These are phyloP conservation scores for Pteruthius melanotis DNA, from an alignment of 2,113 vertebrate species.

Conservation along the genomic window DNA sequence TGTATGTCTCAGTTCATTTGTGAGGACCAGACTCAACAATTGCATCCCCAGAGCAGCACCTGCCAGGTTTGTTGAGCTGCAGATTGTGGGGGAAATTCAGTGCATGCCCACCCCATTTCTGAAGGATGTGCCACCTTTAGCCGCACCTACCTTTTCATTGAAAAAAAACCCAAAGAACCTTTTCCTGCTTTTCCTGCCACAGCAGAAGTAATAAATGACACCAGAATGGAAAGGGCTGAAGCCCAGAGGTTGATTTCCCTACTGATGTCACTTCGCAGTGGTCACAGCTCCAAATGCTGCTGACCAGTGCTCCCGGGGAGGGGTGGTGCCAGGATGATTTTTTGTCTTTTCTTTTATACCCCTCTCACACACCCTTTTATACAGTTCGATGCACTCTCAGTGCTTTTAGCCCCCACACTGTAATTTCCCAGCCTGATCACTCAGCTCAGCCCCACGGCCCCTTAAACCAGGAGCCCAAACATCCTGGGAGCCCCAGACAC, in stretches of 20 bases:
- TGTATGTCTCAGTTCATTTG: accelerated
- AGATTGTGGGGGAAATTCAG: neutral
- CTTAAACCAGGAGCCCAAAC: no score
- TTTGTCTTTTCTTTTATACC: no score
- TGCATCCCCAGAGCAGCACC: neutral
- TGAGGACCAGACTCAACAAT: neutral
- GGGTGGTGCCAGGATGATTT: no score
- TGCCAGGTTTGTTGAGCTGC: neutral
- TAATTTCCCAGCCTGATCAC: no score
- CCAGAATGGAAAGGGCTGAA: neutral
- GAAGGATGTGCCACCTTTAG: neutral
- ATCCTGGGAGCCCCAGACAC: no score
- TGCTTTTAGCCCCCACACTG: no score
- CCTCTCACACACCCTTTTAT: no score
- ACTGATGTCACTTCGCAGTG: no score
- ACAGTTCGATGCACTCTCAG: no score
- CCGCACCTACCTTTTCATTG: neutral
- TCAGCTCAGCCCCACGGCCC: no score
- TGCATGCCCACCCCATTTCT: neutral
- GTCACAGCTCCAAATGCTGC: accelerated
- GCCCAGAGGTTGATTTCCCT: neutral
- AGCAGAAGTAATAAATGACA: neutral
- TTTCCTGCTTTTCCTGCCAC: neutral
- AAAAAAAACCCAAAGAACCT: accelerated
- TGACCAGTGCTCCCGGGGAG: neutral